Evolutionary conservation across 2,113 vertebrate genomes (phyloP).

Genomic region (Varanus salvator): DNA sequence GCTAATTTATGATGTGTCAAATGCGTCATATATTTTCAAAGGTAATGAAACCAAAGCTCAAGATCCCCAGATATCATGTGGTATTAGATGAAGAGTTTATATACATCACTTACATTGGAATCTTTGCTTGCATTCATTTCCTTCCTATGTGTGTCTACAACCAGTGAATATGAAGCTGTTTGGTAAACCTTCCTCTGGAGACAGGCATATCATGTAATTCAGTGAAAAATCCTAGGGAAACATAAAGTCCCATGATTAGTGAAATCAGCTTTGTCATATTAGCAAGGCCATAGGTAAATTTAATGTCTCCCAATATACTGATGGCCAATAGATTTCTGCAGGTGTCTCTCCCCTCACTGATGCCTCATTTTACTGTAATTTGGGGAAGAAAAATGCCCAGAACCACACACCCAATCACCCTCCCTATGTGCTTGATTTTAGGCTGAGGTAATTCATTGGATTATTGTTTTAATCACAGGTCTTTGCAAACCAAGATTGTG

Average conservation of each 20-base stretch:
- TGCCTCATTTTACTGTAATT: not conserved
- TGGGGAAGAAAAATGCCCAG: not conserved
- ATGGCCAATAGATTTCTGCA: not conserved
- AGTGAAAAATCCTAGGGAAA: not conserved
- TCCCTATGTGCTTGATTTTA: not conserved
- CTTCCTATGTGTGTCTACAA: not conserved
- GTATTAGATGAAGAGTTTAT: not conserved
- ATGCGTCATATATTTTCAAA: not conserved
- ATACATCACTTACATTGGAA: not conserved
- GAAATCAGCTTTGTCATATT: not conserved
- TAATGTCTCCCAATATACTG: not conserved
- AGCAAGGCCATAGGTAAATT: not conserved
- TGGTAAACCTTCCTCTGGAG: not conserved
- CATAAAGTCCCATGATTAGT: not conserved
- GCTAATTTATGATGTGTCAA: conserved; percentile 19
- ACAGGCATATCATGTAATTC: not conserved
- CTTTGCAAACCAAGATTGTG: not conserved
- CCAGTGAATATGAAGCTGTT: not conserved
- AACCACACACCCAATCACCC: no score
- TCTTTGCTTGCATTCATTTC: not conserved
- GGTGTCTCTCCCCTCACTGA: not conserved
- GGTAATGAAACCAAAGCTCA: conserved; percentile 30
- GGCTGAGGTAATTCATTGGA: not conserved
- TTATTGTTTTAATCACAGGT: not conserved
- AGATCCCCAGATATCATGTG: not conserved